Percentiles rank a stretch among this genome's conserved stretches.
Evolutionary conservation across 2,797 vertebrate genomes (phyloP).

Genomic region (Serranus cabrilla): DNA sequence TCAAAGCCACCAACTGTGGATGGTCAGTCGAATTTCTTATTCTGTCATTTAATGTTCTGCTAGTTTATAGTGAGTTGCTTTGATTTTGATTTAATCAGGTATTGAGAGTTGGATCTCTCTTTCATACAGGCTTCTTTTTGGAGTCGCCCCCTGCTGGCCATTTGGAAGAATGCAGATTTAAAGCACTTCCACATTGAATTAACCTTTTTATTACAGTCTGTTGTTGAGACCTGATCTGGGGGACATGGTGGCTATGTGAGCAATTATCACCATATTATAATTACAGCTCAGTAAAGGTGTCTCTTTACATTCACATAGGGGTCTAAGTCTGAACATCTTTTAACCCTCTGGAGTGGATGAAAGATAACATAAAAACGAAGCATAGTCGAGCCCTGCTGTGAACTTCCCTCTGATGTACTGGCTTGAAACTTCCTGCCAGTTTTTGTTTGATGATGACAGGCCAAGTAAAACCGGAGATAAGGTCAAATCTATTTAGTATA

Average conservation of each 20-base stretch:
- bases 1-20: conserved; percentile 92
- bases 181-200: no score
- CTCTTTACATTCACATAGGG: neutral
- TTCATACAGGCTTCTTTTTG: neutral
- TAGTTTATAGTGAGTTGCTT: neutral
- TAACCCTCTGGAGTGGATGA: neutral
- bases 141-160: no score
- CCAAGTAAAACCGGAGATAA: no score
- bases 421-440: no score
- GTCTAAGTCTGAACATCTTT: neutral
- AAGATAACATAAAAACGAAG: no score
- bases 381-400: no score
- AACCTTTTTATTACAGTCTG: no score
- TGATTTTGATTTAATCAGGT: conserved; percentile 1
- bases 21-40: conserved; percentile 88
- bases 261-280: neutral
- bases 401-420: no score
- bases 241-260: neutral
- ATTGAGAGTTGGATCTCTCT: neutral
- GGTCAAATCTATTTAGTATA: no score
- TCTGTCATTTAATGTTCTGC: neutral
- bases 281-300: neutral
- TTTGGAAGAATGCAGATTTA: no score
- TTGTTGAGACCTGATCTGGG: no score
- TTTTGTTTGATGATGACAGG: no score